Evolutionary conservation across 2,888 invertebrate genomes (phyloP).

Genomic region (Strigamia crassipes): DNA sequence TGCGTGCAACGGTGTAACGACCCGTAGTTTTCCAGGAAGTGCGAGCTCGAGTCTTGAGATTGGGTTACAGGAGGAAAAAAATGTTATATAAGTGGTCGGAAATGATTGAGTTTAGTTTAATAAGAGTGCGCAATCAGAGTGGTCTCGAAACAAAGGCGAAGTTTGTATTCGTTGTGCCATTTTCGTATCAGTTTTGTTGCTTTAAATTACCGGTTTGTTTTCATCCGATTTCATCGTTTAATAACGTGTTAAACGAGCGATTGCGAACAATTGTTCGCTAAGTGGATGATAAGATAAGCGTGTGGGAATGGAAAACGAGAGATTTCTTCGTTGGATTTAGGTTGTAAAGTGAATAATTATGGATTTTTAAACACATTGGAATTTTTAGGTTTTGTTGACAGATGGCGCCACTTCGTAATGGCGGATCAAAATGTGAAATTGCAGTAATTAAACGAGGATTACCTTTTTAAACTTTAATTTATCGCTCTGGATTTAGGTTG

Average conservation of each 20-base stretch:
- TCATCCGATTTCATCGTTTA: not conserved
- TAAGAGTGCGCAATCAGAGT: not conserved
- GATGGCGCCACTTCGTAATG: not conserved
- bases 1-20: constrained; percentile 23
- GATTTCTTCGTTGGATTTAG: not conserved
- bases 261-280: not conserved
- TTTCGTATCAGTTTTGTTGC: not conserved
- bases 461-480: not conserved
- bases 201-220: not conserved
- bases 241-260: not conserved
- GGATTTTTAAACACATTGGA: no score
- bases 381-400: not conserved
- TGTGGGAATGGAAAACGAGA: not conserved
- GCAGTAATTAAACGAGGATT: not conserved
- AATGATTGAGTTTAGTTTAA: not conserved
- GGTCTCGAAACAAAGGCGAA: not conserved
- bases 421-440: not conserved
- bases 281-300: not conserved
- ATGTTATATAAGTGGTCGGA: no score
- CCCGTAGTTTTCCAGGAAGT: not conserved
- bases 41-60: not conserved
- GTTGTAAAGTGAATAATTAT: not conserved
- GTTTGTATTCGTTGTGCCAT: not conserved
- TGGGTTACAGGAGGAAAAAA: not conserved
- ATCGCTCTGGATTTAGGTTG: not conserved